Base-by-base conservation (phyloP, 1,140 invertebrate species). In the Mya arenaria region DNA sequence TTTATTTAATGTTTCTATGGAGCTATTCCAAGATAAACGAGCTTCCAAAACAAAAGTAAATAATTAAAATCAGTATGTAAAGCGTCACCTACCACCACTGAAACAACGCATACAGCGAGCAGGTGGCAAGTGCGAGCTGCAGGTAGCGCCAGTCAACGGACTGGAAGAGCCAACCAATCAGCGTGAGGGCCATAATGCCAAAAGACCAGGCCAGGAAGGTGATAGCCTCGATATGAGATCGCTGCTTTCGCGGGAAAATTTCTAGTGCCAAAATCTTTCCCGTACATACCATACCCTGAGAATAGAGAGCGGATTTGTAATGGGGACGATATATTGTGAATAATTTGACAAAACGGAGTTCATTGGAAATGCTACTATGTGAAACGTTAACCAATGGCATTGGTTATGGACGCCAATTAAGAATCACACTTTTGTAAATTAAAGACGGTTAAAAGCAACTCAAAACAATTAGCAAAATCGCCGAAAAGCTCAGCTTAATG, bases 201-300 rank as follows among this genome's bases (percentile, higher is more conserved):
- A 80, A 62, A 0, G 77, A 74, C 88, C 88, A 89, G 19, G 77
- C 34, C 13, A 71, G 37, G 15, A 73, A 72, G 19, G 37, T 48
- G 0, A 85, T 15, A 13, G 77, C 44, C 56, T 83, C 80, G n/a
- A 65, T 82, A 23, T 79, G 65, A 25, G 84, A 66, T 23, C 88
- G 66, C 32, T 52, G 44, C 55, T 89, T 84, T 15, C 65, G 62
- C 0, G 86, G 84, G 36, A 85, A 73, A 25, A 87, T 30, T 55
- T 87, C 87, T 48, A 85, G 28, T 0, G 85, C 69, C 10, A 86
- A n/a, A 6, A 82, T 83, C 44, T 81, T 79, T 19, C 78, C 34
- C 15, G 85, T 83, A 39, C 87, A 82, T 30, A 86, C 63, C 23
- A 86, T 69, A 17, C 85, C 86, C 88, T 89, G 15, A 1, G 81